A percentile compares a stretch with the other conserved stretches of the same genome.
These are phyloP conservation scores for Aphis craccivora DNA, from an alignment of 1,140 invertebrate genomes.

Conservation along the genomic window DNA sequence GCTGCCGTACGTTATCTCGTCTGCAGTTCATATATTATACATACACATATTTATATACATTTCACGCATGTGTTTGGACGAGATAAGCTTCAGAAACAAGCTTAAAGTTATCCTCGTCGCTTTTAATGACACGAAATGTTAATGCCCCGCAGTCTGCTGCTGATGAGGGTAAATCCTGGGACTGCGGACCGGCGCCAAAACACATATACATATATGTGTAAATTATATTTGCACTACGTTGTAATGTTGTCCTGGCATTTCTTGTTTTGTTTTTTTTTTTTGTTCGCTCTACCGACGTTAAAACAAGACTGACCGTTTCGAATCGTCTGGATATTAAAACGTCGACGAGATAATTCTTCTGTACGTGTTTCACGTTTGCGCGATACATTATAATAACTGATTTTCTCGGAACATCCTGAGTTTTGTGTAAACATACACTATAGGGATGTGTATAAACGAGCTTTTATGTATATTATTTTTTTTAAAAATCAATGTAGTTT, in stretches of 20 bases:
- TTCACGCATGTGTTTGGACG: constrained; percentile 37
- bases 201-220: neutral
- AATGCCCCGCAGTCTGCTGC: constrained; percentile 36
- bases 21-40: neutral
- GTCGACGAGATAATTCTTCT: neutral
- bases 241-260: neutral
- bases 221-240: neutral
- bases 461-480: no score
- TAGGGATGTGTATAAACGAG: no score
- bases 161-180: constrained; percentile 55
- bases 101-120: constrained; percentile 53
- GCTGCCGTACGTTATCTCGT: neutral
- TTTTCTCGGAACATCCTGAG: no score
- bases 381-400: neutral
- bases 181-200: constrained; percentile 19
- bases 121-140: constrained; percentile 54
- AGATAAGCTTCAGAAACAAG: constrained; percentile 53
- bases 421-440: no score
- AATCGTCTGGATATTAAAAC: constrained; percentile 11
- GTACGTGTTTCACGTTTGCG: neutral
- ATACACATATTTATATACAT: neutral
- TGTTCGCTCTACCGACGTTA: neutral
- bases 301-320: constrained; percentile 15
- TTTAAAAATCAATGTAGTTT: no score
- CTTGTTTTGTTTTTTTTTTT: neutral